Conservation (phyloP, 2,888 invertebrate genomes). For the Trichopria drosophilae region DNA sequence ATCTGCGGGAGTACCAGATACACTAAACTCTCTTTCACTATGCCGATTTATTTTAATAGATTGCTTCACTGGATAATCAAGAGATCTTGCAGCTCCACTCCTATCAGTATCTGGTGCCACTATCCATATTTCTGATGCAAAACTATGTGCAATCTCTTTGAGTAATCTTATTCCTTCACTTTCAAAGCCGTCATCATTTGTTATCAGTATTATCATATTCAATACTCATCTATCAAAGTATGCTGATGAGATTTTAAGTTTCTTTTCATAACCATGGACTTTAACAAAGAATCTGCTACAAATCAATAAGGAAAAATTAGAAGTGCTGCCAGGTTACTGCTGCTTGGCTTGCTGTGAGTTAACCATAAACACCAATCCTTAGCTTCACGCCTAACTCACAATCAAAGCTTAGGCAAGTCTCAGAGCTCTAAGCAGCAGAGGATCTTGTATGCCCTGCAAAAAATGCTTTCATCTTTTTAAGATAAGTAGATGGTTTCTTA, state of each 20-base stretch:
- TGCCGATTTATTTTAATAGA: constrained; percentile 19
- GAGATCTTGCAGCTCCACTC: constrained; percentile 20
- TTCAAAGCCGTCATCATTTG: constrained; percentile 21
- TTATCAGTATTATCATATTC: constrained; percentile 22
- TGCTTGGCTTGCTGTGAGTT: too few species aligned
- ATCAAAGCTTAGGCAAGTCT: too few species aligned
- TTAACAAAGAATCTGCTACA: constrained; percentile 20
- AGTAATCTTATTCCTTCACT: constrained; percentile 22
- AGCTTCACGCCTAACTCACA: too few species aligned
- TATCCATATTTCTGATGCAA: constrained; percentile 22
- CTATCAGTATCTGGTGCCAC: constrained; percentile 21
- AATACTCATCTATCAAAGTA: constrained; percentile 19
- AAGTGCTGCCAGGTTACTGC: constrained; percentile 15
- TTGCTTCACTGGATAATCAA: constrained; percentile 21
- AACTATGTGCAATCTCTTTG: constrained; percentile 20
- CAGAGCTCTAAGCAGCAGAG: too few species aligned
- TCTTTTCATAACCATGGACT: constrained; percentile 19
- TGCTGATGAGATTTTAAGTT: constrained; percentile 18
- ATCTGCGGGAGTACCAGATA: constrained; percentile 20
- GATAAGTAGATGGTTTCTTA: too few species aligned
- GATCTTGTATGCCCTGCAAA: too few species aligned
- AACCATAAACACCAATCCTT: too few species aligned
- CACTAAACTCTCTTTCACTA: constrained; percentile 21
- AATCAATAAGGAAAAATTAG: constrained; percentile 21
- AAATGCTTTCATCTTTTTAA: too few species aligned